A percentile compares a stretch with the other conserved stretches of the same genome.
Evolutionary conservation across 2,113 vertebrate genomes (phyloP).

Genomic region (Bos javanicus): DNA sequence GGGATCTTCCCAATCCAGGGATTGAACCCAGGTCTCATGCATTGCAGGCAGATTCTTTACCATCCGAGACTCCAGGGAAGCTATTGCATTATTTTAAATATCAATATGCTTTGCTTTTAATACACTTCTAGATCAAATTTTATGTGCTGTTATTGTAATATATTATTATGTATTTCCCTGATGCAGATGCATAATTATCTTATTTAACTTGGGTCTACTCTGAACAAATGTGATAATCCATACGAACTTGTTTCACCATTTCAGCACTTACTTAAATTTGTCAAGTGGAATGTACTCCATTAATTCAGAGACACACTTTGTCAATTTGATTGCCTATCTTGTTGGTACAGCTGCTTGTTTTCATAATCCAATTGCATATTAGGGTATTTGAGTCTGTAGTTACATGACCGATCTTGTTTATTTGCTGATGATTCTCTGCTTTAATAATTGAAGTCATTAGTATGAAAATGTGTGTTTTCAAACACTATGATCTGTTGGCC

Average conservation of each 20-base stretch:
- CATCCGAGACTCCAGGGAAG: background rate
- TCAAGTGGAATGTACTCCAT: slow-evolving; percentile 30
- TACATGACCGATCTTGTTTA: slow-evolving; percentile 51
- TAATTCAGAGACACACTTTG: slow-evolving; percentile 63
- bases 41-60: background rate
- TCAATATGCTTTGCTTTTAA: background rate
- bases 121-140: background rate
- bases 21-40: background rate
- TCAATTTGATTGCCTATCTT: slow-evolving; percentile 70
- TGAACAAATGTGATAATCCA: slow-evolving; percentile 46
- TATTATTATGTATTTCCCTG: slow-evolving; percentile 22
- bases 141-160: background rate
- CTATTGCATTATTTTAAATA: background rate
- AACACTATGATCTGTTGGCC: background rate
- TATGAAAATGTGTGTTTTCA: slow-evolving; percentile 28
- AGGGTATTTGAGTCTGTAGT: slow-evolving; percentile 21
- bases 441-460: slow-evolving; percentile 66
- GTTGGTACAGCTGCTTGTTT: slow-evolving; percentile 68
- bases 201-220: slow-evolving; percentile 40
- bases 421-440: slow-evolving; percentile 53
- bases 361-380: slow-evolving; percentile 63
- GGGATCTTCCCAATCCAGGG: background rate
- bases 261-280: slow-evolving; percentile 60
- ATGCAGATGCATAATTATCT: slow-evolving; percentile 38
- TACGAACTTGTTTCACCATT: slow-evolving; percentile 62